Percentiles rank a stretch among this genome's conserved stretches.
phyloP scores from a whole-genome alignment of 1,140 invertebrate species.

The Ceratina australensis region DNA sequence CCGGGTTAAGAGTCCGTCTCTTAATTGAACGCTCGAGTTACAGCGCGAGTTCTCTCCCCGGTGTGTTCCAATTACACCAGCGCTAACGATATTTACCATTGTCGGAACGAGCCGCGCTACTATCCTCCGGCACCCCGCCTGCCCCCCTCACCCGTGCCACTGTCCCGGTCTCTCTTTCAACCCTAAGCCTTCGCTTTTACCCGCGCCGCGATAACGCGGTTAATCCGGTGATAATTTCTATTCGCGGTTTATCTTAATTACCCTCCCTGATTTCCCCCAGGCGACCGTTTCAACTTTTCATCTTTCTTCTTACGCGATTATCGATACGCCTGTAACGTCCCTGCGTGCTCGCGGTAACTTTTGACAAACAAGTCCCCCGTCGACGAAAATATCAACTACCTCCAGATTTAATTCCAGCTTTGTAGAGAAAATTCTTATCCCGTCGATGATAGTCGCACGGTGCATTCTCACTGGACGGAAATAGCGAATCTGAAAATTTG shows the following conservation, averaged over 20 bases:
- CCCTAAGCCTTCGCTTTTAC: slow-evolving; percentile 21
- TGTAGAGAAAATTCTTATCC: too few species aligned
- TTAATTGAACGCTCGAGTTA: slow-evolving; percentile 70
- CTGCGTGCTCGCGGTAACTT: not conserved
- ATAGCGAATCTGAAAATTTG: too few species aligned
- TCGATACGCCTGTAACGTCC: too few species aligned
- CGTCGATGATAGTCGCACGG: too few species aligned
- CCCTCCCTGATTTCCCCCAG: slow-evolving; percentile 55
- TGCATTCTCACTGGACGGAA: too few species aligned
- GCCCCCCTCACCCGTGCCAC: not conserved
- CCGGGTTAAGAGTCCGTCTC: slow-evolving; percentile 58
- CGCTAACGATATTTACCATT: slow-evolving; percentile 72
- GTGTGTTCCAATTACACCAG: slow-evolving; percentile 65
- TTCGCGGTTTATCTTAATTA: slow-evolving; percentile 69
- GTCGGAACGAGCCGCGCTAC: slow-evolving; percentile 52
- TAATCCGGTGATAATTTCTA: slow-evolving; percentile 71
- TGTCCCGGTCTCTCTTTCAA: slow-evolving; percentile 13
- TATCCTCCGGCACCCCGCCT: slow-evolving; percentile 31
- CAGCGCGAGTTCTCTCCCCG: slow-evolving; percentile 46
- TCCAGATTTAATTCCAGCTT: too few species aligned
- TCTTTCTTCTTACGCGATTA: too few species aligned
- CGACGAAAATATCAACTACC: too few species aligned
- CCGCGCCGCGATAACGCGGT: slow-evolving; percentile 66
- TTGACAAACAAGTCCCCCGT: too few species aligned
- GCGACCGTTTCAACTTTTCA: not conserved